Percentiles rank a stretch among this genome's conserved stretches.
These are phyloP conservation scores for Tenualosa ilisha DNA, from an alignment of 2,797 vertebrate genomes.

Conservation along the genomic window DNA sequence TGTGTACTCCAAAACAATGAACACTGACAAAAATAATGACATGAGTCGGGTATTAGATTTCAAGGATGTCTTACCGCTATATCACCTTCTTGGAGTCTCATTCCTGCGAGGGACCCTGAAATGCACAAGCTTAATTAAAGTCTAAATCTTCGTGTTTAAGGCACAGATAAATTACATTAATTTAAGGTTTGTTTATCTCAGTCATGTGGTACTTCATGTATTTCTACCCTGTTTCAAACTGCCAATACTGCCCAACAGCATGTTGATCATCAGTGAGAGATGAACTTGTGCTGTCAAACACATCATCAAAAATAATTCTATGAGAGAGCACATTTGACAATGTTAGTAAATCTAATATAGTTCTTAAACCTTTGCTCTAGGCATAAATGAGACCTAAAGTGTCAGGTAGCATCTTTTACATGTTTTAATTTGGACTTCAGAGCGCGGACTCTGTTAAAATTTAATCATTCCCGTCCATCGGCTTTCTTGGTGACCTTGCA, in stretches of 20 bases:
- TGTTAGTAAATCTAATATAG: neutral
- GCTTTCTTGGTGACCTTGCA: conserved; percentile 37
- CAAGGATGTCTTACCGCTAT: conserved; percentile 81
- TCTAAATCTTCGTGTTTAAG: neutral
- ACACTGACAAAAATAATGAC: neutral
- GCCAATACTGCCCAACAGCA: neutral
- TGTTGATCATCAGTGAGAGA: neutral
- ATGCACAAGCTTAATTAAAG: conserved; percentile 29
- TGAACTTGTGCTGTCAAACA: neutral
- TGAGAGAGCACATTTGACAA: neutral
- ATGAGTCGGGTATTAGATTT: neutral
- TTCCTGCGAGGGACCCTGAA: conserved; percentile 90
- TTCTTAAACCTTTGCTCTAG: neutral
- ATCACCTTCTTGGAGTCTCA: conserved; percentile 89
- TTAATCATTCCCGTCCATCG: conserved; percentile 38
- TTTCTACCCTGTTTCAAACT: neutral
- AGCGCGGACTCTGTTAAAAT: conserved; percentile 30
- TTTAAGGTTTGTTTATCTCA: neutral
- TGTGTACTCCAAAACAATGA: neutral
- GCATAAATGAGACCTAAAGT: neutral
- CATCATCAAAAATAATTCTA: neutral
- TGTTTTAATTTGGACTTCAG: conserved; percentile 36
- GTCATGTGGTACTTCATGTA: neutral
- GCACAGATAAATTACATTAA: neutral
- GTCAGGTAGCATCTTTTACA: conserved; percentile 7